Evolutionary conservation across 2,113 vertebrate species (phyloP), one percentile per base, ranked within the genome.

Genomic region (Oreochromis spilurus): DNA sequence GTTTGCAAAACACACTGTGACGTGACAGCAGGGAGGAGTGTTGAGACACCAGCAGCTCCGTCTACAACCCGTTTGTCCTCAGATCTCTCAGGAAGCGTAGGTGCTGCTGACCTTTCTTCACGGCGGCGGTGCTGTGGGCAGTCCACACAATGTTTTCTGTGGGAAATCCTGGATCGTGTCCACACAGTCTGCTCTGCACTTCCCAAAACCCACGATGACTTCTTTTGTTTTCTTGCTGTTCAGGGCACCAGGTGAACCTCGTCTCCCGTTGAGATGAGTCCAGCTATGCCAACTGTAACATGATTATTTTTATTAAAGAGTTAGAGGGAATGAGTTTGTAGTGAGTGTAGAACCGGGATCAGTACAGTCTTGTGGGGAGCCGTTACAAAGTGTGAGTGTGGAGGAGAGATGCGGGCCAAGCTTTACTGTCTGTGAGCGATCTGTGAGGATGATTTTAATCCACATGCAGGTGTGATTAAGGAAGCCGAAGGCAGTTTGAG

Each of bases 311-410:
- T 62, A 9, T 60, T 0, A 31, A 55, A 57, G 31, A 7, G 58
- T 7, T 36, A 6, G 58, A 19, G 5, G 57, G 1, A 1, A 1
- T 3, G 9, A 36, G 58, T 62, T 19, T 36, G 31, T 36, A 5
- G 57, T 9, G 26, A 17, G 57, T 0, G 0, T 1, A 6, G 57
- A 60, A 14, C 53, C 0, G 10, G 1, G 11, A 24, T 10, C 36
- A 10, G 36, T 38, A 38, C 36, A 38, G 9, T 9, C 9, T 38
- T 38, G 36, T 38, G 36, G 36, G 9, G 9, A 38, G 54, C 2
- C 1, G 29, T 34, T 60, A 19, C 57, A 19, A 34, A 60, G 29
- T 34, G 52, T 5, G 55, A 57, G 54, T 1, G 14, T 34, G 58
- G 29, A 62, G 29, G 5, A 62, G 29, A 62, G 29, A 19, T 17